Base-by-base conservation (phyloP, 64 coral and sea anemone species). In the Anthopleura sola region DNA sequence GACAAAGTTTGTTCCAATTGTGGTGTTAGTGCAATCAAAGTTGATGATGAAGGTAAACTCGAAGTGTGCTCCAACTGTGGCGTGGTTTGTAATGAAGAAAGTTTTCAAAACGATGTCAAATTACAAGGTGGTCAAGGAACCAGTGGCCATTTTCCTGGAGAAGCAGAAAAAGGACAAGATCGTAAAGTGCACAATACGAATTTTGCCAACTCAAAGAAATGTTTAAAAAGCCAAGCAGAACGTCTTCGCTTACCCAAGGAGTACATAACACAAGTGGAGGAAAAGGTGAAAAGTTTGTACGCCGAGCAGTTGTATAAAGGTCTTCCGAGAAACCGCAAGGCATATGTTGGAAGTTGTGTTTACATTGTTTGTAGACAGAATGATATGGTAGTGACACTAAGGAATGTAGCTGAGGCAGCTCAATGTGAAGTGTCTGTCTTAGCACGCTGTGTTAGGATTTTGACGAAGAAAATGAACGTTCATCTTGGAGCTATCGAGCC, bases 11-110 rank as follows among this genome's bases (percentile, higher is more conserved):
- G 76, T 24, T 13, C 76, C 6, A 37, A 79, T 79, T 79, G 76
- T 46, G 76, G 76, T 48, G 36, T 38, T 44, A 79, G 39, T 33
- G 76, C 76, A 13, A 44, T 79, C 36, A 38, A 79, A 79, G 19
- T 79, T 1, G 76, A 79, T 8, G 76, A 79, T 11, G 76, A 79
- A 37, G 44, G 44, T 10, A 79, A 48, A 38, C 19, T 48, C 6
- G 76, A 79, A 44, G 76, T 79, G 19, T 79, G 76, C 24, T 79
- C 76, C 6, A 38, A 48, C 66, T 79, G 76, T 79, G 76, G 76
- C 37, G 76, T 79, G 39, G 76, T 79, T 24, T 79, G 18, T 37
- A 79, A 79, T 6, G 76, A 79, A 33, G 76, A 38, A 46, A 79
- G 76, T 79, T 79, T 79, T 79, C 37, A 79, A 18, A 33, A 23